phyloP scores from a whole-genome alignment of 1,140 invertebrate species.

The Aethina tumida region DNA sequence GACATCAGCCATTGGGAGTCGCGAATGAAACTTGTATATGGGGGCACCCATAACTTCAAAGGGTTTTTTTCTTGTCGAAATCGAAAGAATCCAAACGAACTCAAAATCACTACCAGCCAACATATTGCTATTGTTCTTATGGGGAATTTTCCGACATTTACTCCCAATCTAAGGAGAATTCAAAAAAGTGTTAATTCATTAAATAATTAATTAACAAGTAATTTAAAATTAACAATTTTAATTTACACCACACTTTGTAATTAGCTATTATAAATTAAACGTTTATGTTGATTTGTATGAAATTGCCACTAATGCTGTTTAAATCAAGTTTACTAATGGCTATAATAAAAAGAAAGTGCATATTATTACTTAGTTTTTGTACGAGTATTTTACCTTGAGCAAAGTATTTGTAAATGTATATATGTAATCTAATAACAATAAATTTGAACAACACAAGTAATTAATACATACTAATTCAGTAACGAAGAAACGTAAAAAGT shows the following conservation, averaged over 20 bases:
- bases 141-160: slow-evolving; percentile 41
- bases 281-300: slow-evolving; percentile 1
- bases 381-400: too few species aligned
- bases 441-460: too few species aligned
- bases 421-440: too few species aligned
- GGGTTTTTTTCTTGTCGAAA: slow-evolving; percentile 58
- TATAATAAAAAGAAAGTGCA: not conserved
- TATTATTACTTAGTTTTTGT: too few species aligned
- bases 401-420: too few species aligned
- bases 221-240: slow-evolving; percentile 2
- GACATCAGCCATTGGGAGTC: slow-evolving; percentile 63
- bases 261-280: not conserved
- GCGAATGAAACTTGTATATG: slow-evolving; percentile 52
- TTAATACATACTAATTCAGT: too few species aligned
- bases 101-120: slow-evolving; percentile 40
- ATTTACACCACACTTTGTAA: not conserved
- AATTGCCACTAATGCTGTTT: not conserved
- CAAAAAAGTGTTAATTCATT: slow-evolving; percentile 5
- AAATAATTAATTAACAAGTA: slow-evolving; percentile 2
- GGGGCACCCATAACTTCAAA: slow-evolving; percentile 61
- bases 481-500: too few species aligned
- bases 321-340: not conserved
- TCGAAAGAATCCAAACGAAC: slow-evolving; percentile 43
- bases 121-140: slow-evolving; percentile 42
- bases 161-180: slow-evolving; percentile 41